phyloP scores from a whole-genome alignment of 2,797 vertebrate genomes.

The Acridotheres tristis region DNA sequence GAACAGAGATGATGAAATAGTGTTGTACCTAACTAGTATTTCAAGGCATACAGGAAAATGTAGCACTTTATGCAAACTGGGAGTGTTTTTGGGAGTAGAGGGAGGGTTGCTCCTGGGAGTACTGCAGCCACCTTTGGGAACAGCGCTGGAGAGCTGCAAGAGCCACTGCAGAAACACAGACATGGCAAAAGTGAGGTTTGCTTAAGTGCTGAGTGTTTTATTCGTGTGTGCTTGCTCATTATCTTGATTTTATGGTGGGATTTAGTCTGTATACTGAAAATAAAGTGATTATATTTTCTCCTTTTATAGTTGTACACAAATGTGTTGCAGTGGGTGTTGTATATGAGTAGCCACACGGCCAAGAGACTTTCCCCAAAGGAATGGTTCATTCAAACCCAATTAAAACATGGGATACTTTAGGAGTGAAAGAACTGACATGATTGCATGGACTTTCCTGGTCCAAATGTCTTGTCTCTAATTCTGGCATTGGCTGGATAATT shows the following conservation, averaged over 20 bases:
- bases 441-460: neutral
- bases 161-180: neutral
- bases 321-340: neutral
- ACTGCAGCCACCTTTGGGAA: neutral
- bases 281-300: constrained; percentile 73
- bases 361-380: neutral
- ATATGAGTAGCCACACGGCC: neutral
- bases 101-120: neutral
- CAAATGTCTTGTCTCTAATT: neutral
- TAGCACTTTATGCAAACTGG: neutral
- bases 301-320: neutral
- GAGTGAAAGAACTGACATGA: neutral
- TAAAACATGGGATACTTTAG: neutral
- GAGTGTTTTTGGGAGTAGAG: neutral
- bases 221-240: constrained; percentile 55
- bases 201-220: constrained; percentile 51
- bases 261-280: constrained; percentile 68
- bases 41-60: neutral
- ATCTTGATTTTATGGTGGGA: constrained; percentile 43
- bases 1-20: neutral
- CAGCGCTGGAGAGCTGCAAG: neutral
- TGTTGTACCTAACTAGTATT: constrained; percentile 23
- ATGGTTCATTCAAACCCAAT: neutral
- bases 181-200: neutral
- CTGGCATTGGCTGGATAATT: neutral